Base-by-base conservation (phyloP, 2,113 vertebrate species). In the Chaetops frenatus region DNA sequence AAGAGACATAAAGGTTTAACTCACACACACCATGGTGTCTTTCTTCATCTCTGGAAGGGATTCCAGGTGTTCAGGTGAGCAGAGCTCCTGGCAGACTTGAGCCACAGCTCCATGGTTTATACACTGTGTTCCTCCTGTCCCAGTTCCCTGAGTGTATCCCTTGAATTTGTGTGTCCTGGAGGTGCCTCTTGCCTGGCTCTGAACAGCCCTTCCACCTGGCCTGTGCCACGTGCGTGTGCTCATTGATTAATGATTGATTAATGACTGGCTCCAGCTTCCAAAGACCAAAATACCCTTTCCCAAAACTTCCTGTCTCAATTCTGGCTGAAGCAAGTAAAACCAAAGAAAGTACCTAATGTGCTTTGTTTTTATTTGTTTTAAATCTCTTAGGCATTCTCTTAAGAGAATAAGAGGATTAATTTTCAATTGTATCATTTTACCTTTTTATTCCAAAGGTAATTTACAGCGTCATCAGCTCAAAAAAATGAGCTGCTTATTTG, bases 61-160 rank as follows among this genome's bases (percentile, higher is more conserved):
- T 36, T 45, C 6, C 35, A 25, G 54, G 31, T 42, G 79, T 27
- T 8, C 3, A 47, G 65, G 51, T 72, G 60, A 20, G 6, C n/a
- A 51, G 10, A 19, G 40, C 13, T 38, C 38, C 38, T 38, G 38
- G 38, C 38, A 38, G 38, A 38, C 38, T 38, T 15, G 36, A 60
- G 42, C 40, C 54, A 2, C 29, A 6, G 48, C 42, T n/a, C 29
- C 23, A 0, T 19, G 57, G 22, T 24, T 72, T 50, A 7, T 9
- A 0, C 57, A 0, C 0, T 2, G 3, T 51, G 29, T 16, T 33
- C 57, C 73, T 45, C 18, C 6, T 12, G 4, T 22, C 58, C 14
- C 33, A 5, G 22, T 23, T 80, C 42, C 31, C 57, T 3, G 31
- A 13, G 54, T 53, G 78, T 15, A 17, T 25, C 31, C 54, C 33